These are phyloP conservation scores for Heliconius ethilla DNA, from an alignment of 2,888 invertebrate species.

Conservation along the genomic window DNA sequence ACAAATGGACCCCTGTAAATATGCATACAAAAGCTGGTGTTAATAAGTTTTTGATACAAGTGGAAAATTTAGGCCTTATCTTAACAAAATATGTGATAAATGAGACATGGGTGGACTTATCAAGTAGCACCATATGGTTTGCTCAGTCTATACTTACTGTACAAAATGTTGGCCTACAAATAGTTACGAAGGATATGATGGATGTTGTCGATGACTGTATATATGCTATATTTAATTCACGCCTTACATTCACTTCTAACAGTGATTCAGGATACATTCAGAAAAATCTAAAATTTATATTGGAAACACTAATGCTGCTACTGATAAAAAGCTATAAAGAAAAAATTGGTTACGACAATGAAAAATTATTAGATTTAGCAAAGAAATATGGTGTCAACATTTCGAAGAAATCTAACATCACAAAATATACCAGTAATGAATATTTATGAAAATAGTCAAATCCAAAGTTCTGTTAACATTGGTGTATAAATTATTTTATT, in stretches of 20 bases:
- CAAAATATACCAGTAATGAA: conserved; percentile 86
- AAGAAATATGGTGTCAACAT: conserved; percentile 80
- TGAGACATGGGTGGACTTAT: conserved; percentile 87
- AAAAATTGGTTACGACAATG: conserved; percentile 82
- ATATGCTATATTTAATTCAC: conserved; percentile 87
- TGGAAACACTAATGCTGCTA: conserved; percentile 84
- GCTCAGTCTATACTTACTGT: conserved; percentile 88
- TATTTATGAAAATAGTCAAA: conserved; percentile 80
- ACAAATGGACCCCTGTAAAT: conserved; percentile 92
- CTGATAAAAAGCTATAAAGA: conserved; percentile 84
- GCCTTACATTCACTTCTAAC: conserved; percentile 82
- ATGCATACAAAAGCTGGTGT: conserved; percentile 87
- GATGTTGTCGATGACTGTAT: conserved; percentile 87
- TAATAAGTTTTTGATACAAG: conserved; percentile 86
- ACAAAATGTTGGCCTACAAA: conserved; percentile 88
- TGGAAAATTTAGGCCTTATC: conserved; percentile 86
- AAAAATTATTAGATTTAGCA: conserved; percentile 75
- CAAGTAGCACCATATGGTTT: conserved; percentile 90
- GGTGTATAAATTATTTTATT: conserved; percentile 74
- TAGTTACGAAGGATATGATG: conserved; percentile 89
- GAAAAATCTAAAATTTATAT: conserved; percentile 87
- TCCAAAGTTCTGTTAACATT: conserved; percentile 48
- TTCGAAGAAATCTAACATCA: conserved; percentile 82
- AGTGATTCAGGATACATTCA: conserved; percentile 75
- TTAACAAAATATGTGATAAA: conserved; percentile 85